These are phyloP conservation scores for Amphiprion ocellaris DNA, from an alignment of 2,113 vertebrate genomes.

Conservation along the genomic window DNA sequence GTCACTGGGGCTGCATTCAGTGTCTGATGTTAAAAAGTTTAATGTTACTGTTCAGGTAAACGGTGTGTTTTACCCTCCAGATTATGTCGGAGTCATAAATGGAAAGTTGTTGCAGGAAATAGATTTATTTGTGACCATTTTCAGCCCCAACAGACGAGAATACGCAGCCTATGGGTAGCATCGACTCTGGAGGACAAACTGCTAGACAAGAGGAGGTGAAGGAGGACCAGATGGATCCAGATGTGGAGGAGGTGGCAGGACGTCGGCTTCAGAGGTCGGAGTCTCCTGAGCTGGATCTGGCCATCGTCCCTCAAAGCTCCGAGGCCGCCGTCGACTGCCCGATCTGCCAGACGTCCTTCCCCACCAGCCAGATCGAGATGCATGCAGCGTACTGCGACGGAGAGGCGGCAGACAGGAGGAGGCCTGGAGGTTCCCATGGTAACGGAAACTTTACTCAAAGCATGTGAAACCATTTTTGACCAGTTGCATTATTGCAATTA, in stretches of 20 bases:
- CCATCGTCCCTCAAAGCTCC: background rate
- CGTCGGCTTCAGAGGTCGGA: background rate
- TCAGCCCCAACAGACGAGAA: conserved; percentile 10
- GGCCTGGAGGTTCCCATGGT: conserved; percentile 22
- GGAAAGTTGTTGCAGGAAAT: background rate
- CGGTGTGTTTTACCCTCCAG: fast-evolving
- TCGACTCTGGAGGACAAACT: background rate
- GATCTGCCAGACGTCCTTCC: conserved; percentile 88
- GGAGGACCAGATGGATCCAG: background rate
- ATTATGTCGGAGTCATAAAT: background rate
- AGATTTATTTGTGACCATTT: background rate
- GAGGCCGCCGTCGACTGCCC: conserved; percentile 85
- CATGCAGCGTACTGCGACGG: conserved; percentile 94
- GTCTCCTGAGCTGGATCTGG: conserved; percentile 31
- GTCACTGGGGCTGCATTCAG: too few relatives aligned
- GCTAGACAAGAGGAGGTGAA: background rate
- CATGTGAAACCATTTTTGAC: too few relatives aligned
- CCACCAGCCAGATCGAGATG: conserved; percentile 84
- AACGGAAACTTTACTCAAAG: background rate
- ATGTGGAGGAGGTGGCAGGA: conserved; percentile 40
- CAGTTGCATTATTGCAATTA: too few relatives aligned
- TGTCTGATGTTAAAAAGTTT: too few relatives aligned
- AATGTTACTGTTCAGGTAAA: too few relatives aligned
- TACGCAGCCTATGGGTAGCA: background rate
- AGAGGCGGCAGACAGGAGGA: conserved; percentile 30